These are phyloP conservation scores for Bombus turneri DNA, from an alignment of 1,140 invertebrate species.

Conservation along the genomic window DNA sequence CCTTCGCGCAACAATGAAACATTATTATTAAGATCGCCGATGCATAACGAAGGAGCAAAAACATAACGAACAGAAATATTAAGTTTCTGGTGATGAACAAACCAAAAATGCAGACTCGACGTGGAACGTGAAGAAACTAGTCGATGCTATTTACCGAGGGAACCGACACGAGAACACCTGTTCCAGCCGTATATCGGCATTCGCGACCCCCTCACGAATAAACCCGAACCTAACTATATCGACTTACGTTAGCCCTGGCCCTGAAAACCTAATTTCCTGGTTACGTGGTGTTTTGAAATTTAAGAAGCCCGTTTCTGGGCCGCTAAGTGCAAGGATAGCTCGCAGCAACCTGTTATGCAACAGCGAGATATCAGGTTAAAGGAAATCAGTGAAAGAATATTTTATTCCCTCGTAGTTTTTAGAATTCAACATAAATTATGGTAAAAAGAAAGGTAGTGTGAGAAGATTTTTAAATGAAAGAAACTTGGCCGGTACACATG, in stretches of 20 bases:
- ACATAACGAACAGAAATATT: neutral
- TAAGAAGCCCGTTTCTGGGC: neutral
- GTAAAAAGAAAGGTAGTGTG: no score
- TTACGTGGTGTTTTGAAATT: conserved; percentile 41
- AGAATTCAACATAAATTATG: neutral
- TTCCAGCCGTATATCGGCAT: conserved; percentile 21
- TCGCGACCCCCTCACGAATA: conserved; percentile 22
- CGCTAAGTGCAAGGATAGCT: neutral
- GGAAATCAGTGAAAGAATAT: neutral
- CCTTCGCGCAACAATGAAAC: neutral
- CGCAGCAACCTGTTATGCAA: neutral
- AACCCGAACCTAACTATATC: conserved; percentile 42
- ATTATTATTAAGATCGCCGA: conserved; percentile 1
- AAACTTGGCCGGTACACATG: neutral
- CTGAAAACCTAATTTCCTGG: conserved; percentile 40
- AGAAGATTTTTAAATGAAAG: no score
- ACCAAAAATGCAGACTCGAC: conserved; percentile 32
- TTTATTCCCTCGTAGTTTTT: neutral
- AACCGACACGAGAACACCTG: conserved; percentile 55
- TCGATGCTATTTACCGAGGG: conserved; percentile 39
- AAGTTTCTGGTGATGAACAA: neutral
- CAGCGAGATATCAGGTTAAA: neutral
- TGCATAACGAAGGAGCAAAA: neutral
- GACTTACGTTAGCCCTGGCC: conserved; percentile 31
- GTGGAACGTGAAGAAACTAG: conserved; percentile 33